phyloP scores from a whole-genome alignment of 2,797 vertebrate species.

The Falco concolor region DNA sequence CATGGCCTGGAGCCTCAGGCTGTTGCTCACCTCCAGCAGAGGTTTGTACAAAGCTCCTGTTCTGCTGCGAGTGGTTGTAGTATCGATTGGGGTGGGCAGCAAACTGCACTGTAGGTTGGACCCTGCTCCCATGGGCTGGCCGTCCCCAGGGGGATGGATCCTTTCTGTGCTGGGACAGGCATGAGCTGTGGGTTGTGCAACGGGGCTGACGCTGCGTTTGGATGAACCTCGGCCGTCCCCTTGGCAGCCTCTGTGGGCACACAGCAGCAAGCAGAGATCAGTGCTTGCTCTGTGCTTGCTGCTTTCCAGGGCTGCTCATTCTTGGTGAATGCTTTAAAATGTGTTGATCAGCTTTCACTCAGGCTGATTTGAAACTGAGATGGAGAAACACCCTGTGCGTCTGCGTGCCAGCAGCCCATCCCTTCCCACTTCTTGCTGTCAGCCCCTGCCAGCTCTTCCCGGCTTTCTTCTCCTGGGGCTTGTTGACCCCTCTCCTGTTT shows the following conservation, averaged over 20 bases:
- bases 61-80: background rate
- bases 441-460: accelerated
- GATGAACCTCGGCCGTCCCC: background rate
- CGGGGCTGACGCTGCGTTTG: accelerated
- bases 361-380: background rate
- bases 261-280: accelerated
- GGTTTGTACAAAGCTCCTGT: background rate
- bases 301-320: background rate
- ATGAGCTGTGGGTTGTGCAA: background rate
- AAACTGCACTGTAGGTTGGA: background rate
- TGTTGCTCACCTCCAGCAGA: background rate
- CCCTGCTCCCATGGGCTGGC: background rate
- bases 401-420: background rate
- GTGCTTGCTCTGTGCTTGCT: background rate
- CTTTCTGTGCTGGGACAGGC: background rate
- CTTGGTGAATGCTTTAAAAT: background rate
- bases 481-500: background rate
- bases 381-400: accelerated
- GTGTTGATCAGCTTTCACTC: background rate
- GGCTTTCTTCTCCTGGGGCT: background rate
- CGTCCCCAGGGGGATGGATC: accelerated
- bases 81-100: background rate
- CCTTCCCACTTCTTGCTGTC: background rate
- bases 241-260: background rate
- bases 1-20: background rate